Evolutionary conservation across 2,888 invertebrate genomes (phyloP), one percentile per base, ranked within the genome.

Genomic region (Limnephilus auricula): DNA sequence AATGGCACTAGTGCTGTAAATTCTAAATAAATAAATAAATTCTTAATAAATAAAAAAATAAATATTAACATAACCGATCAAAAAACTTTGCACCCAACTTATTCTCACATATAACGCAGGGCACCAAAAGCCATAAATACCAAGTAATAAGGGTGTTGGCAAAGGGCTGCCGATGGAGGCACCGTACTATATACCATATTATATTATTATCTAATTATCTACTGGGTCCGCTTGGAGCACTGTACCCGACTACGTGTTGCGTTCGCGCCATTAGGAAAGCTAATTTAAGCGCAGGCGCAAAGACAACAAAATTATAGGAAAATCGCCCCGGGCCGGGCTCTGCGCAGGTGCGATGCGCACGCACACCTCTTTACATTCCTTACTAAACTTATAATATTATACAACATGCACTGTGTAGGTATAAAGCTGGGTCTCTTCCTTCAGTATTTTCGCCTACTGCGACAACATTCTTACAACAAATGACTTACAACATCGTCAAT

Each of bases 271-370:
- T 92, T 92, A 92, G 90, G 90, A 90, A 90, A 92, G 92, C 92
- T 92, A 92, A 92, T 92, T 92, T 92, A 92, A 92, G 90, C 92
- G 83, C 91, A 89, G 92, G 91, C 92, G 92, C 92, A 92, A 92
- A 92, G 92, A 92, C 92, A 92, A 92, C 92, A 92, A 92, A 92
- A 92, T 92, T 92, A 92, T 92, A 91, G 92, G 90, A 92, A 92
- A 91, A 92, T 79, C 92, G 90, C 79, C 85, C 37, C 85, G 30
- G 90, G 85, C 85, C 25, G 92, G 65, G 89, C 31, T 37, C 50
- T 79, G 80, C 92, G 92, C 92, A 92, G 92, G 92, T 92, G 92
- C 88, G 82, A 78, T 91, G 92, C 89, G 79, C 86, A 37, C 85
- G n/a, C 86, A 85, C 87, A 78, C 87, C 3, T 4, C 34, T 34